phyloP scores from a whole-genome alignment of 2,113 vertebrate species.

The Anas platyrhynchos region DNA sequence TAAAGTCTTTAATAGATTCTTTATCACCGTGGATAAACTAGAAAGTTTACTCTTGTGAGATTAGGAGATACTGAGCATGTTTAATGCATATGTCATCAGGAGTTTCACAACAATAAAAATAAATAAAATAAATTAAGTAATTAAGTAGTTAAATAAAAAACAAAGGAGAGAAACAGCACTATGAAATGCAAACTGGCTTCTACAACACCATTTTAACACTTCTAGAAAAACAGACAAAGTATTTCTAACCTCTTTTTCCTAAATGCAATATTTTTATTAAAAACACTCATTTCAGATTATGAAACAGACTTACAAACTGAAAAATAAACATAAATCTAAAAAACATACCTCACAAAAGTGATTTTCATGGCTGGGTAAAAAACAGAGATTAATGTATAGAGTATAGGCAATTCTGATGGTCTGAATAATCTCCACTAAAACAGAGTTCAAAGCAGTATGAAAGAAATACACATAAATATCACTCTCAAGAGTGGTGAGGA shows the following conservation, averaged over 20 bases:
- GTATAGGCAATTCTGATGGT: not conserved
- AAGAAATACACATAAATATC: not conserved
- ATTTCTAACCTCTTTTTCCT: not conserved
- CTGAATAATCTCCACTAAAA: not conserved
- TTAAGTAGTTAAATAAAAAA: not conserved
- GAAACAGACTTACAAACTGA: not conserved
- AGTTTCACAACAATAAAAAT: not conserved
- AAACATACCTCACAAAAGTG: not conserved
- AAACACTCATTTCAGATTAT: not conserved
- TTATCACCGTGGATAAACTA: not conserved
- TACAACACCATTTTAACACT: not conserved
- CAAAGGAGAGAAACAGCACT: not conserved
- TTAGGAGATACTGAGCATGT: not conserved
- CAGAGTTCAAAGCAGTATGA: not conserved
- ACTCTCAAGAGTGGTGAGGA: not conserved
- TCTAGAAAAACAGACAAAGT: not conserved
- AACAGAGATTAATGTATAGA: not conserved
- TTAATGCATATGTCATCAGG: not conserved
- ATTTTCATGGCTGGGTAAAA: not conserved
- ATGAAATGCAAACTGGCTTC: not conserved
- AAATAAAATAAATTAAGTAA: not conserved
- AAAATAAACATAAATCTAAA: not conserved
- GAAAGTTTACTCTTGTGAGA: constrained; percentile 8
- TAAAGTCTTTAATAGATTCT: not conserved
- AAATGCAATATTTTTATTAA: not conserved